A percentile compares a stretch with the other conserved stretches of the same genome.
phyloP scores from a whole-genome alignment of 2,797 vertebrate species.

The Gambusia yucatana region DNA sequence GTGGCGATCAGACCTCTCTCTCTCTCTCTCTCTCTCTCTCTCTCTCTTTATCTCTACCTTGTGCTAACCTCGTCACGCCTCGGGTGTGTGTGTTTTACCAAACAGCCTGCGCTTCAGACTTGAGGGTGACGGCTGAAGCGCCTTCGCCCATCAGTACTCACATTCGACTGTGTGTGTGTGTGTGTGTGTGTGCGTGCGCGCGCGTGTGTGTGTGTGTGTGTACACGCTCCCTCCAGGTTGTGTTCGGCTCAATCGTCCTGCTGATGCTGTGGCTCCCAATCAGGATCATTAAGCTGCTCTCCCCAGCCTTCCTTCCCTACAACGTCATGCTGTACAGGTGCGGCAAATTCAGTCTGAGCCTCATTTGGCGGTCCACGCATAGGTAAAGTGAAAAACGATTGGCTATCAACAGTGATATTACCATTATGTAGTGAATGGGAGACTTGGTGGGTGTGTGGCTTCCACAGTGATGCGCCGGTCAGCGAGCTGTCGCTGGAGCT shows the following conservation, averaged over 20 bases:
- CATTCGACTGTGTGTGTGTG: neutral
- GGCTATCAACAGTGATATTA: neutral
- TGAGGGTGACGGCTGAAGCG: neutral
- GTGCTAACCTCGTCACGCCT: neutral
- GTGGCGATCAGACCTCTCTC: neutral
- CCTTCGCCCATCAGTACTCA: neutral
- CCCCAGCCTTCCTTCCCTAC: conserved; percentile 93
- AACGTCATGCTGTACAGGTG: conserved; percentile 98
- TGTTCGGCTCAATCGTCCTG: conserved; percentile 96
- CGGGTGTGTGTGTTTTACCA: neutral
- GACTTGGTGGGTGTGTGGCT: conserved; percentile 55
- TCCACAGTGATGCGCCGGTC: conserved; percentile 89
- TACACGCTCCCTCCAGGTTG: conserved; percentile 81
- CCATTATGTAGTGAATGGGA: conserved; percentile 31
- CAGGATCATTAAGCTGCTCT: conserved; percentile 90
- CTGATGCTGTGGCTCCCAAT: conserved; percentile 98
- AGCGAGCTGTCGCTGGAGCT: conserved; percentile 86
- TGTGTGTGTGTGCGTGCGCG: neutral
- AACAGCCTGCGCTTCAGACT: neutral
- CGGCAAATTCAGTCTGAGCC: neutral
- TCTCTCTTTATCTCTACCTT: neutral
- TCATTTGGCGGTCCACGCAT: neutral
- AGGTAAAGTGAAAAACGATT: neutral
- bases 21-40: neutral
- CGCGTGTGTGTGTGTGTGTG: neutral